Evolutionary conservation across 30 jellyfish, hydroid and myxozoan genomes (phyloP).

Genomic region (Aurelia aurita): DNA sequence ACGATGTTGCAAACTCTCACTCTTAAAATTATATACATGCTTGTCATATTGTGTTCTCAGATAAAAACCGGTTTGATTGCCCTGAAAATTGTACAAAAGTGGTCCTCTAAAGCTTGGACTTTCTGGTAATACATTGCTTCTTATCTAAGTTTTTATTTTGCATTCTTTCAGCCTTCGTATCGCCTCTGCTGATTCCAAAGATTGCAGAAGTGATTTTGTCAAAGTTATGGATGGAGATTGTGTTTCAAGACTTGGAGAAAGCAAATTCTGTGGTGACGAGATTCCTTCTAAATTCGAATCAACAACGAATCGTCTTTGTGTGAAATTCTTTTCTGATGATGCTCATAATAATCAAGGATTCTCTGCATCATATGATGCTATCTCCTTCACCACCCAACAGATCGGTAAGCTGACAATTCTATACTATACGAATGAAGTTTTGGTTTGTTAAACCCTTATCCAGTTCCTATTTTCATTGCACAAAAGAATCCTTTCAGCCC

Average conservation of each 20-base stretch:
- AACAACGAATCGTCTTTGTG: conserved; percentile 95
- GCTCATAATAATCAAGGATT: conserved; percentile 92
- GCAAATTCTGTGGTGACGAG: conserved; percentile 89
- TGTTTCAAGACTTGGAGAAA: conserved; percentile 96
- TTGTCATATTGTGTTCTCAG: too few relatives aligned
- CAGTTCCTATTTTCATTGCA: too few relatives aligned
- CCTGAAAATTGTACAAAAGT: too few relatives aligned
- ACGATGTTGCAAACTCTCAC: too few relatives aligned
- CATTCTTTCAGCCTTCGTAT: conserved; percentile 64
- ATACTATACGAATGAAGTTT: too few relatives aligned
- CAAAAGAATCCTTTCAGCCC: too few relatives aligned
- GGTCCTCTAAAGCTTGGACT: too few relatives aligned
- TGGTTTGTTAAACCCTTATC: too few relatives aligned
- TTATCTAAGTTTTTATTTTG: too few relatives aligned
- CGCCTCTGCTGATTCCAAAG: conserved; percentile 76
- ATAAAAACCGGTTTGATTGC: too few relatives aligned
- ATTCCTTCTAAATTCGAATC: conserved; percentile 87
- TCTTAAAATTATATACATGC: too few relatives aligned
- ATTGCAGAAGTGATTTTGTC: conserved; percentile 88
- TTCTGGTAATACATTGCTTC: too few relatives aligned
- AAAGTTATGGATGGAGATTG: conserved; percentile 99
- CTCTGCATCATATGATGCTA: conserved; percentile 78
- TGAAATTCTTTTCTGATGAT: conserved; percentile 94
- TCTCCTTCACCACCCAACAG: conserved; percentile 71
- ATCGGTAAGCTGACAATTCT: conserved; percentile 38